phyloP scores from a whole-genome alignment of 1,140 invertebrate species.

The Ptiloglossa arizonensis region DNA sequence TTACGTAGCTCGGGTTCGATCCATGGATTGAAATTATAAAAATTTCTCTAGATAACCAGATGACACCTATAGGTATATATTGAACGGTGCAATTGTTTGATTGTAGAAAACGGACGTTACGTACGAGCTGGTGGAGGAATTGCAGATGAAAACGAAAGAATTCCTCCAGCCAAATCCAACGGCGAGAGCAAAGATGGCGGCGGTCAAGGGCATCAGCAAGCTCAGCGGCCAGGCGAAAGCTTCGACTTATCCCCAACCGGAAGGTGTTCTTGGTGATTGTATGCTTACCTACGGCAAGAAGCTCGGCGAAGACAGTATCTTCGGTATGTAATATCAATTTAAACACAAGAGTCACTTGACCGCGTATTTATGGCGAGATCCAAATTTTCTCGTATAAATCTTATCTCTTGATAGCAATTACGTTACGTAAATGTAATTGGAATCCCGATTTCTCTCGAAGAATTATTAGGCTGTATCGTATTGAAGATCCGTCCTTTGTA shows the following conservation, averaged over 20 bases:
- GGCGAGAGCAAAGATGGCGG: constrained; percentile 96
- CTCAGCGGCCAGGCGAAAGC: constrained; percentile 93
- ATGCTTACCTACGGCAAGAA: constrained; percentile 98
- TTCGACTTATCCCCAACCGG: constrained; percentile 98
- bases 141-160: constrained; percentile 98
- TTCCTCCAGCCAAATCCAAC: constrained; percentile 99
- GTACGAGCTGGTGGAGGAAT: constrained; percentile 96
- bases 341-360: too few relatives aligned
- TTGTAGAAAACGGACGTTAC: constrained; percentile 97
- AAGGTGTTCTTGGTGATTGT: constrained; percentile 97
- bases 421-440: too few relatives aligned
- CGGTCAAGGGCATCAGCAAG: constrained; percentile 95
- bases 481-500: too few relatives aligned
- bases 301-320: constrained; percentile 96
- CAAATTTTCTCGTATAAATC: too few relatives aligned
- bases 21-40: too few relatives aligned
- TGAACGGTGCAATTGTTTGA: constrained; percentile 44
- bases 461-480: too few relatives aligned
- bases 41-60: too few relatives aligned
- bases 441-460: too few relatives aligned
- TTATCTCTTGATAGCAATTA: too few relatives aligned
- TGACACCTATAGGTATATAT: too few relatives aligned
- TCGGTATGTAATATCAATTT: constrained; percentile 84
- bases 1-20: too few relatives aligned
- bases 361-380: too few relatives aligned